phyloP scores from a whole-genome alignment of 2,888 invertebrate species.

The Cyclophora punctaria region DNA sequence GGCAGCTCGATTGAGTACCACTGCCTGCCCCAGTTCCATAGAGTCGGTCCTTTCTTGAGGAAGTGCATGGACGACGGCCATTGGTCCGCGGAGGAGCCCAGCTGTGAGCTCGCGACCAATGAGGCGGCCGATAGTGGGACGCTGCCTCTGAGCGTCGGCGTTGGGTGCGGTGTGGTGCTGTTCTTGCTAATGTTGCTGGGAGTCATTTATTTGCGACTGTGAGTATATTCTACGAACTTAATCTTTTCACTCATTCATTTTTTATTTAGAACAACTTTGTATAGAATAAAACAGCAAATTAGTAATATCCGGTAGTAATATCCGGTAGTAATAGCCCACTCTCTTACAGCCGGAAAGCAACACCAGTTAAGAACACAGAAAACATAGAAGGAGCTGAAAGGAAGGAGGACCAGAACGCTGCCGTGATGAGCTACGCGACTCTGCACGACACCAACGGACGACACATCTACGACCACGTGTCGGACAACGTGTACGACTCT shows the following conservation, averaged over 20 bases:
- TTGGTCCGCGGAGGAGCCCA: constrained; percentile 92
- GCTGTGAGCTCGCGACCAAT: constrained; percentile 81
- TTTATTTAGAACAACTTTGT: too few relatives aligned
- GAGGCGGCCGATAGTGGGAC: constrained; percentile 83
- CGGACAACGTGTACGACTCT: constrained; percentile 84
- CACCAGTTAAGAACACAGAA: constrained; percentile 91
- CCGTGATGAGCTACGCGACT: constrained; percentile 92
- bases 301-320: not conserved
- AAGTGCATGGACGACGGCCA: constrained; percentile 88
- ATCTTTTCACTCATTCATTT: too few relatives aligned
- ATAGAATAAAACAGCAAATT: too few relatives aligned
- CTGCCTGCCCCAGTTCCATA: constrained; percentile 88
- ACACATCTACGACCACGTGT: constrained; percentile 69
- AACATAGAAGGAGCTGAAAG: constrained; percentile 90
- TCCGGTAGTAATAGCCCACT: not conserved
- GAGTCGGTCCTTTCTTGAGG: constrained; percentile 86
- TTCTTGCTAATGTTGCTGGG: constrained; percentile 86
- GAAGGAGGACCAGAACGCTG: constrained; percentile 90
- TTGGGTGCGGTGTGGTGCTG: constrained; percentile 87
- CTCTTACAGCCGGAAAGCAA: constrained; percentile 83
- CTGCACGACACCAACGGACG: constrained; percentile 80
- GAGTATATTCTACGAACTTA: constrained; percentile 50
- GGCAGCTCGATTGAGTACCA: constrained; percentile 92
- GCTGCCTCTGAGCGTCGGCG: constrained; percentile 87
- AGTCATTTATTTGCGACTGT: constrained; percentile 87